Evolutionary conservation across 2,888 invertebrate genomes (phyloP).

Genomic region (Parnassius apollo): DNA sequence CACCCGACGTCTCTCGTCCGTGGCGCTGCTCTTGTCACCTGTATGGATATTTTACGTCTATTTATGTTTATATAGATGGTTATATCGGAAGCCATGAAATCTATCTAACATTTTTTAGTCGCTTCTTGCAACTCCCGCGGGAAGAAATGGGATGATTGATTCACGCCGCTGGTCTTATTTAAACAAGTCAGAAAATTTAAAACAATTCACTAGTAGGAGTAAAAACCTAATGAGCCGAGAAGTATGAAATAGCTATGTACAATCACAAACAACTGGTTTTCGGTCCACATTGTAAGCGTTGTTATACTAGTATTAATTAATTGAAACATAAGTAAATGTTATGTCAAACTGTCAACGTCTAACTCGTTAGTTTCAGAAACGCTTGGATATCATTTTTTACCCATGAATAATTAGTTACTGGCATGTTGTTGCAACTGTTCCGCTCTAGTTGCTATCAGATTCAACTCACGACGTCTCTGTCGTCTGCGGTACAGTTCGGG

Average conservation of each 20-base stretch:
- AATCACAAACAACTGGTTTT: constrained; percentile 7
- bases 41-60: no score
- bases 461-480: constrained; percentile 50
- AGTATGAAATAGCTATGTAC: not conserved
- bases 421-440: constrained; percentile 36
- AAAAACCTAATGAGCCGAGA: no score
- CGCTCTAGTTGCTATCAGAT: constrained; percentile 53
- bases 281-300: not conserved
- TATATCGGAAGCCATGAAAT: no score
- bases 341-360: constrained; percentile 3
- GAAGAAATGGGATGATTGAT: no score
- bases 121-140: no score
- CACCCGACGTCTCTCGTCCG: no score
- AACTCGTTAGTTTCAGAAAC: constrained; percentile 4
- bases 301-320: not conserved
- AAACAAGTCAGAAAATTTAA: no score
- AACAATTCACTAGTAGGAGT: no score
- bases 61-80: no score
- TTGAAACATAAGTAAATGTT: constrained; percentile 12
- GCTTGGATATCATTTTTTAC: constrained; percentile 19
- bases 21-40: no score
- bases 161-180: no score
- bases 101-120: no score
- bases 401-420: constrained; percentile 36
- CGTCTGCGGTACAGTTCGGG: constrained; percentile 40